phyloP scores from a whole-genome alignment of 2,797 vertebrate genomes.

The Hypotaenidia okinawae region DNA sequence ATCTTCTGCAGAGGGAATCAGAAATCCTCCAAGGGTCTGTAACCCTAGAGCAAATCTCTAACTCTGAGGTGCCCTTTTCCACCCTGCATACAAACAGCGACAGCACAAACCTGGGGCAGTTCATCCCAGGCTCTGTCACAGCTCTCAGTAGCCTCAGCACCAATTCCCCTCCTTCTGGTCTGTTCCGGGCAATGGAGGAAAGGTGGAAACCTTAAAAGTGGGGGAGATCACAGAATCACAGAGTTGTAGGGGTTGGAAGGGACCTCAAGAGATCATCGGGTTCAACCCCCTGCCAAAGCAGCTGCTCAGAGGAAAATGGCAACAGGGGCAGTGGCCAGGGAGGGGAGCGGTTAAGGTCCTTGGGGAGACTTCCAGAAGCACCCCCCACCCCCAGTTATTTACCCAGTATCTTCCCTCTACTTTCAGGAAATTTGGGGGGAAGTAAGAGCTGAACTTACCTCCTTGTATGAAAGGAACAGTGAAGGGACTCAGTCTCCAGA shows the following conservation, averaged over 20 bases:
- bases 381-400: background rate
- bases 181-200: background rate
- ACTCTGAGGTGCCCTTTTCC: background rate
- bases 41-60: background rate
- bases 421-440: background rate
- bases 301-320: background rate
- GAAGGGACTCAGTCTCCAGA: background rate
- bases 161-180: background rate
- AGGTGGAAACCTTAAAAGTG: no score
- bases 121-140: background rate
- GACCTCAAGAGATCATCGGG: no score
- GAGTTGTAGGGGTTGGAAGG: no score
- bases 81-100: background rate
- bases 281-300: no score
- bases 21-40: background rate
- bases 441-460: background rate
- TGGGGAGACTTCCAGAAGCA: background rate
- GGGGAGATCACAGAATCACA: background rate
- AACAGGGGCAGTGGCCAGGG: rapidly evolving
- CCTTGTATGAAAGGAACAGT: background rate
- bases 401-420: background rate
- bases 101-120: background rate
- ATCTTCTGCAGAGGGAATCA: background rate
- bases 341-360: background rate
- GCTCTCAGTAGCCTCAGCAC: background rate